Percentiles rank a stretch among this genome's conserved stretches.
phyloP scores from a whole-genome alignment of 2,797 vertebrate genomes.

The Pipistrellus pipistrellus region DNA sequence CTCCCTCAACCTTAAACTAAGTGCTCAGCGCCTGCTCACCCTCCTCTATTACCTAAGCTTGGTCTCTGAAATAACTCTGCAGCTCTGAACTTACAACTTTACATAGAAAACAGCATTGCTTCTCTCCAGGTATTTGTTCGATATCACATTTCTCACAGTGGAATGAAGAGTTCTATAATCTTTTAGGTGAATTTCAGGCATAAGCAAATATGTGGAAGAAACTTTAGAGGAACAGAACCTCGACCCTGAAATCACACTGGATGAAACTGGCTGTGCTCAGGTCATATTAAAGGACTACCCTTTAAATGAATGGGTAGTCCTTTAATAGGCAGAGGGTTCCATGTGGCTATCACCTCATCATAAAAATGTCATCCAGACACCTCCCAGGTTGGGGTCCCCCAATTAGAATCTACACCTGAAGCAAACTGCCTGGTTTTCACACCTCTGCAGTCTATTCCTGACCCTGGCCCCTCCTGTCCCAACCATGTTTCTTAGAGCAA shows the following conservation, averaged over 20 bases:
- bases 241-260: neutral
- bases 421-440: neutral
- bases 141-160: neutral
- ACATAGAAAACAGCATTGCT: neutral
- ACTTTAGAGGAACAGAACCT: neutral
- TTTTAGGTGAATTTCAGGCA: neutral
- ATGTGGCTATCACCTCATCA: neutral
- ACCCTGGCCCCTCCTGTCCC: neutral
- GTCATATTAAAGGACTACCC: neutral
- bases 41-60: neutral
- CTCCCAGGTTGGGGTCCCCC: neutral
- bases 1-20: neutral
- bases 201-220: neutral
- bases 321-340: neutral
- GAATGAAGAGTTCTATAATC: neutral
- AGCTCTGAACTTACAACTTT: neutral
- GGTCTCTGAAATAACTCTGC: neutral
- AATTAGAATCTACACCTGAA: neutral
- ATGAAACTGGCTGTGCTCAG: neutral
- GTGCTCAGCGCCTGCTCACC: too few relatives aligned
- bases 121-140: neutral
- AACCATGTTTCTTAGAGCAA: neutral
- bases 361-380: neutral
- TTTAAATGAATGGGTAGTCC: neutral
- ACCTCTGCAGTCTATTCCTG: neutral